phyloP scores from a whole-genome alignment of 2,113 vertebrate species.

The Sorex fumeus region DNA sequence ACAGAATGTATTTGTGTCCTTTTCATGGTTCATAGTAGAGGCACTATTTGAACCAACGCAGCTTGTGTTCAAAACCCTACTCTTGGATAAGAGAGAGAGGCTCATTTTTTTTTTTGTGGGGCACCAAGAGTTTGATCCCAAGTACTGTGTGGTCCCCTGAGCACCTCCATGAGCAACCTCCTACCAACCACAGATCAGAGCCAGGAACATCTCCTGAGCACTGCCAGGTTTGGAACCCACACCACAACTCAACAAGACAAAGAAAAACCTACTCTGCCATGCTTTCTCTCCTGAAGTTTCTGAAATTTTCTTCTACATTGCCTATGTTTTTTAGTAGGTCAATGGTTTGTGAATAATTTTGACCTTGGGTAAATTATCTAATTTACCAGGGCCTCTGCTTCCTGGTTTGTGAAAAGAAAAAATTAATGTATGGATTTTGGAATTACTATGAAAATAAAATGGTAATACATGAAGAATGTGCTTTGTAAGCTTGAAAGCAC shows the following conservation, averaged over 20 bases:
- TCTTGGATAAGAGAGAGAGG: no score
- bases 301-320: background rate
- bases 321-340: conserved; percentile 17
- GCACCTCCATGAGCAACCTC: no score
- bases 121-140: background rate
- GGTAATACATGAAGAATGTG: conserved; percentile 63
- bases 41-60: background rate
- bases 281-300: background rate
- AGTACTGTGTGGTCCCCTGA: no score
- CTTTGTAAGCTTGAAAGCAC: conserved; percentile 66
- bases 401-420: conserved; percentile 69
- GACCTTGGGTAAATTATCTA: conserved; percentile 60
- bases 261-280: background rate
- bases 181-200: no score
- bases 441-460: conserved; percentile 61
- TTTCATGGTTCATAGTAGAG: background rate
- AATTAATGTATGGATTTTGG: conserved; percentile 72
- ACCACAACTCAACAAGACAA: no score
- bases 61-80: background rate
- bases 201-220: no score
- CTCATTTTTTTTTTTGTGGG: no score
- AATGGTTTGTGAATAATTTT: conserved; percentile 6
- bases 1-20: background rate
- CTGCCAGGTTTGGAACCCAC: no score
- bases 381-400: conserved; percentile 31